Conservation (phyloP, 64 coral and sea anemone genomes). For the Astreopora myriophthalma region DNA sequence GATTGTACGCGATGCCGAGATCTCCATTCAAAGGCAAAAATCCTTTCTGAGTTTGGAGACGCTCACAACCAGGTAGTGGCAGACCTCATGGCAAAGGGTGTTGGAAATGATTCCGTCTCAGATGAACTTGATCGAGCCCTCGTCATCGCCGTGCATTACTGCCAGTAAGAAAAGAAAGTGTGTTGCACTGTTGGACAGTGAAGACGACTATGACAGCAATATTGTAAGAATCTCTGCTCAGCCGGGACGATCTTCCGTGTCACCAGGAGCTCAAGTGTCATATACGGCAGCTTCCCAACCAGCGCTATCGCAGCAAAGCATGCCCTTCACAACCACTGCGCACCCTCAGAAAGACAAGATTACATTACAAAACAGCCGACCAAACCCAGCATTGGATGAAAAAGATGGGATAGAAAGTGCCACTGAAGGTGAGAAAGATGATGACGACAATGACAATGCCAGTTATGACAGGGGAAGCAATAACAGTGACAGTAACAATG, state of each 20-base stretch:
- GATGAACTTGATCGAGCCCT: not conserved
- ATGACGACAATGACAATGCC: not conserved
- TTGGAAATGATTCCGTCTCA: not conserved
- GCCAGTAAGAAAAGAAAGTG: not conserved
- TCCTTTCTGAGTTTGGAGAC: not conserved
- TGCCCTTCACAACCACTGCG: not conserved
- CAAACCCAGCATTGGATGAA: not conserved
- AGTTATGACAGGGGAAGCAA: not conserved
- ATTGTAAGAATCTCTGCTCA: not conserved
- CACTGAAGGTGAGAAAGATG: not conserved
- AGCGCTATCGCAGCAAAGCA: not conserved
- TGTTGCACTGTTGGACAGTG: not conserved
- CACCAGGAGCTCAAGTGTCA: too few relatives aligned
- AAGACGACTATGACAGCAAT: not conserved
- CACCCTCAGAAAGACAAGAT: not conserved
- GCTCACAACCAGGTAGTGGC: not conserved
- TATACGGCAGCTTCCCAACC: not conserved
- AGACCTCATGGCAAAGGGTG: not conserved
- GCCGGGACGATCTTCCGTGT: too few relatives aligned
- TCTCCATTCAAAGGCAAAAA: not conserved
- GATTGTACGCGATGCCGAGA: not conserved
- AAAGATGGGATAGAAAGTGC: not conserved
- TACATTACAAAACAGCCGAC: not conserved
- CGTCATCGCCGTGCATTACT: not conserved
- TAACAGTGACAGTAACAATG: not conserved